Evolutionary conservation across 2,113 vertebrate species (phyloP), one percentile per base, ranked within the genome.

Genomic region (Sula dactylatra): DNA sequence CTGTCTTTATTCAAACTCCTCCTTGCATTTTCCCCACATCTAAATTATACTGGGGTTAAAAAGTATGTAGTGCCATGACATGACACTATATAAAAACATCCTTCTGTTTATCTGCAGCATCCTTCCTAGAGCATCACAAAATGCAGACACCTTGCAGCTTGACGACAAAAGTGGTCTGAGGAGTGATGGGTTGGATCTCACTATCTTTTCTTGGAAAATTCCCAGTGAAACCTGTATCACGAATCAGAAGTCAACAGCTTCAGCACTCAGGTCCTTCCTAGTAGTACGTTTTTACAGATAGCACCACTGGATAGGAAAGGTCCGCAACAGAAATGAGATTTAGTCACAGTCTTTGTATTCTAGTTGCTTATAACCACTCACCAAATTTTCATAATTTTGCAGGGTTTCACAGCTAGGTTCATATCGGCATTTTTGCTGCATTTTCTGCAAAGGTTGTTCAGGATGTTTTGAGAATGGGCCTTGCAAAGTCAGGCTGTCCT

Each of bases 211-310:
- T 18, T 2, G 1, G 72, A 70, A 91, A 91, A 79, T 13, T 54
- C 26, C 81, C 66, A 55, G 64, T 15, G 45, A 81, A 86, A 64
- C 11, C 22, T n/a, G 12, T 20, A 47, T 26, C 11, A 24, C 2
- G 26, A 84, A 64, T 38, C 24, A 65, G 44, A 36, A 84, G 29
- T 32, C 31, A 56, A 31, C 1, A 16, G 34, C 34, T 78, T 29
- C 83, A 61, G 80, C 47, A 34, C 13, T 34, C 25, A 16, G 18
- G 31, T 61, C 24, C 31, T 55, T 78, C 87, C 55, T 34, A 6
- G 12, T 26, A 8, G 8, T 0, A 27, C 0, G 0, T 69, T n/a
- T 52, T 10, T 24, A 14, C 15, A 66, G 69, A 9, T 31, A 74
- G 62, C n/a, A 42, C 56, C 32, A 36, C 47, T 45, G 10, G 34